Percentiles rank a stretch among this genome's conserved stretches.
phyloP scores from a whole-genome alignment of 2,888 invertebrate genomes.

The Incurvaria masculella region DNA sequence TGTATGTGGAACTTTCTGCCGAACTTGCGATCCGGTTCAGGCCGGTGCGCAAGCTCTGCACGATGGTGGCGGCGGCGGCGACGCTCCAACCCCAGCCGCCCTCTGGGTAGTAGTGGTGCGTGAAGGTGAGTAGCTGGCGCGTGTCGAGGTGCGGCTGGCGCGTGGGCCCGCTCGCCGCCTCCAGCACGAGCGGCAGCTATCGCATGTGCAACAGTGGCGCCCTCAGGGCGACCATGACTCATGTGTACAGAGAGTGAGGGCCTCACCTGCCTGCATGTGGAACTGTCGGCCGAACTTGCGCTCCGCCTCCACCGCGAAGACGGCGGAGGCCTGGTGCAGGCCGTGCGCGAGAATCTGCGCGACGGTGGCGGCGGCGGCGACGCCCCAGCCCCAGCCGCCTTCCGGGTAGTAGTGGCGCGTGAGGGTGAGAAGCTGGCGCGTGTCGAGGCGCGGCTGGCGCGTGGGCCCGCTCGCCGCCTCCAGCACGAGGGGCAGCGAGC shows the following conservation, averaged over 20 bases:
- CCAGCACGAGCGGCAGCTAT: constrained; percentile 64
- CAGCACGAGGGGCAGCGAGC: constrained; percentile 64
- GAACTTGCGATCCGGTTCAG: constrained; percentile 65
- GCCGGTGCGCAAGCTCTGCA: constrained; percentile 73
- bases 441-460: constrained; percentile 50
- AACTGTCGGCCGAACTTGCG: constrained; percentile 59
- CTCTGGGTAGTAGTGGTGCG: constrained; percentile 83
- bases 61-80: constrained; percentile 66
- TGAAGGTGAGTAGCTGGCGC: constrained; percentile 61
- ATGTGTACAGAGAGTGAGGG: too few relatives aligned
- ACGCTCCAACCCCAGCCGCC: constrained; percentile 89
- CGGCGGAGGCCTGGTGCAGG: constrained; percentile 64
- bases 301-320: constrained; percentile 57
- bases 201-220: constrained; percentile 63
- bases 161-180: constrained; percentile 47
- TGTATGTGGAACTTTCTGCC: constrained; percentile 58
- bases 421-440: constrained; percentile 60
- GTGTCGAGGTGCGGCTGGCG: constrained; percentile 51
- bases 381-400: constrained; percentile 86
- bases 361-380: constrained; percentile 67
- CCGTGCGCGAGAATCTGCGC: constrained; percentile 75
- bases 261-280: constrained; percentile 64
- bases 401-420: constrained; percentile 85
- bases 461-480: constrained; percentile 49
- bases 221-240: constrained; percentile 53